Conservation (phyloP, 35 echinoderm and acorn worm genomes). For the Anneissia japonica region DNA sequence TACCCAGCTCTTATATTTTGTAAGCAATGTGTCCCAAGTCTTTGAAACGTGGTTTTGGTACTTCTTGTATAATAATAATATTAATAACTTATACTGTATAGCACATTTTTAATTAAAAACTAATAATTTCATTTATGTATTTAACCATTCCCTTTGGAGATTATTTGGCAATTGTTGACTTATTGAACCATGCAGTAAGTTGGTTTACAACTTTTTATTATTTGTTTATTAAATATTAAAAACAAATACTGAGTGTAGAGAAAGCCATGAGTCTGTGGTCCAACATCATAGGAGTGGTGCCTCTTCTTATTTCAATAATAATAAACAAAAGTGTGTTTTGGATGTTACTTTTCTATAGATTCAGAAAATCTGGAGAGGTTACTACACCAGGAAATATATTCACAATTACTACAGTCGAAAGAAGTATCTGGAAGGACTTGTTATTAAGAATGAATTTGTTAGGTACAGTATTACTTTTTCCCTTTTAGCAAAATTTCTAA, state of each 20-base stretch:
- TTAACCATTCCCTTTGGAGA: too few species aligned
- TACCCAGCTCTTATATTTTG: background rate
- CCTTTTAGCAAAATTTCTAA: too few species aligned
- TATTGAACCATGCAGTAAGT: too few species aligned
- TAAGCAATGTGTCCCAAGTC: background rate
- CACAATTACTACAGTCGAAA: slow-evolving; percentile 92
- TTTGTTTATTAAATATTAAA: too few species aligned
- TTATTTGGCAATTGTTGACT: too few species aligned
- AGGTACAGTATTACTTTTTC: too few species aligned
- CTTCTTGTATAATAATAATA: background rate
- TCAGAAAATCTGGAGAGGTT: slow-evolving; percentile 96
- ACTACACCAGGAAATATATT: slow-evolving; percentile 96
- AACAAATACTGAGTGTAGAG: too few species aligned
- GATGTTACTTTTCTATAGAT: slow-evolving; percentile 40
- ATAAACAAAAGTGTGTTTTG: background rate
- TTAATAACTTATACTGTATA: background rate
- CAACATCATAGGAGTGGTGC: too few species aligned
- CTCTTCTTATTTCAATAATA: too few species aligned
- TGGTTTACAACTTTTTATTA: too few species aligned
- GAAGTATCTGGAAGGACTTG: slow-evolving; percentile 84
- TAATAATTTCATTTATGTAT: background rate
- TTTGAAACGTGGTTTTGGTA: background rate
- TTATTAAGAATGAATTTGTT: slow-evolving; percentile 89
- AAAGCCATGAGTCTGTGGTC: too few species aligned
- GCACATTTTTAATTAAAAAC: background rate